Evolutionary conservation across 2,797 vertebrate genomes (phyloP).

Genomic region (Scyliorhinus canicula): DNA sequence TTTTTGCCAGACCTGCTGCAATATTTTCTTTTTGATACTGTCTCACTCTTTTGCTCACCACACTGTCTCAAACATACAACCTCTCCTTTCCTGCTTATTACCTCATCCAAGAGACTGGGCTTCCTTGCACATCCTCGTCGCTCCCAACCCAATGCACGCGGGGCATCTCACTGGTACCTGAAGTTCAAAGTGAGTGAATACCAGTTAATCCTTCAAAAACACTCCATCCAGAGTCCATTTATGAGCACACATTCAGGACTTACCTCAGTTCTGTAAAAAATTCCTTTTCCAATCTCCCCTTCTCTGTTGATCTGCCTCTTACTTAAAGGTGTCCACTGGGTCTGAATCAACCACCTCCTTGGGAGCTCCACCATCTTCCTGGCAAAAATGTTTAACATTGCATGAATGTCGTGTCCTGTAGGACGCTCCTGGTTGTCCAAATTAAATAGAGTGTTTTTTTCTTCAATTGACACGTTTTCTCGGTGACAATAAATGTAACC

Average conservation of each 20-base stretch:
- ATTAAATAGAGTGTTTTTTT: not conserved
- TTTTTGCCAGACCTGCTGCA: too few relatives aligned
- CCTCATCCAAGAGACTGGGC: not conserved
- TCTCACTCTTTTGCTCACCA: not conserved
- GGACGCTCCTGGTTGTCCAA: not conserved
- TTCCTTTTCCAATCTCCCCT: not conserved
- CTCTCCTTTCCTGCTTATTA: not conserved
- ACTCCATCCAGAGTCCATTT: not conserved
- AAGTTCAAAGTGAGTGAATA: not conserved
- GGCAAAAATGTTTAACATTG: not conserved
- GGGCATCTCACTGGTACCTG: not conserved
- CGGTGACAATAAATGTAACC: not conserved
- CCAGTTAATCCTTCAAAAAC: not conserved
- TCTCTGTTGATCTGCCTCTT: not conserved
- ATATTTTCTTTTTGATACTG: too few relatives aligned
- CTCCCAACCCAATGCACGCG: not conserved
- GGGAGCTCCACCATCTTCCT: not conserved
- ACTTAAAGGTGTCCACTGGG: not conserved
- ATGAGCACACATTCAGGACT: not conserved
- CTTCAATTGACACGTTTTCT: not conserved
- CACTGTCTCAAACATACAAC: not conserved
- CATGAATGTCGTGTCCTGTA: not conserved
- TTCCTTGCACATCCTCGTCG: too few relatives aligned
- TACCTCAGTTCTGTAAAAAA: not conserved
- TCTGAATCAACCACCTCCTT: not conserved